A percentile compares a stretch with the other conserved stretches of the same genome.
These are phyloP conservation scores for Argyra leucocephala DNA, from an alignment of 2,888 invertebrate genomes.

Conservation along the genomic window DNA sequence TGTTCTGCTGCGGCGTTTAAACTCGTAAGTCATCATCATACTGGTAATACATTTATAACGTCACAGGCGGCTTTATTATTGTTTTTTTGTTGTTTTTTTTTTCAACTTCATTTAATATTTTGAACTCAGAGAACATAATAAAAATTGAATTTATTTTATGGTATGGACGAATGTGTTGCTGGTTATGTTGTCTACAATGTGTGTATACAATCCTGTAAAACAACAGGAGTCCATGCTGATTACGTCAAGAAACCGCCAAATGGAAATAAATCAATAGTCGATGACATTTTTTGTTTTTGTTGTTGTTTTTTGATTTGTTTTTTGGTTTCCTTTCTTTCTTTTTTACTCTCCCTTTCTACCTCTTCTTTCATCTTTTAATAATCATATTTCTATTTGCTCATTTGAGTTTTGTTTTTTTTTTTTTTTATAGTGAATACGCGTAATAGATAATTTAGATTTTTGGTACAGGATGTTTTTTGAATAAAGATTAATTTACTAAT, in stretches of 20 bases:
- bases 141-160: too few relatives aligned
- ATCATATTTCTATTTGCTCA: too few relatives aligned
- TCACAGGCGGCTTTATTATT: background rate
- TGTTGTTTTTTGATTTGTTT: background rate
- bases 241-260: conserved; percentile 13
- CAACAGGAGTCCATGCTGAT: conserved; percentile 2
- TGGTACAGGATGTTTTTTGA: too few relatives aligned
- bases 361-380: too few relatives aligned
- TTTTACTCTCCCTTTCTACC: conserved; percentile 20
- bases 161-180: background rate
- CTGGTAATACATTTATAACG: background rate
- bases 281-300: background rate
- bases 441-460: too few relatives aligned
- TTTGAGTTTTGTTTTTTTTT: background rate
- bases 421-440: too few relatives aligned
- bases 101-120: too few relatives aligned
- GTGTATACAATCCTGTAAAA: background rate
- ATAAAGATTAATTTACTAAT: too few relatives aligned
- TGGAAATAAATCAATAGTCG: conserved; percentile 8
- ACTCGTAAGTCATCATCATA: background rate
- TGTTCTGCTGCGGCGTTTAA: background rate
- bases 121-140: too few relatives aligned
- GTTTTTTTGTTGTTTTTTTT: background rate
- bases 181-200: conserved; percentile 6
- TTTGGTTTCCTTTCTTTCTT: background rate